Conservation (phyloP, 1,140 invertebrate genomes). For the Leptestheria dahalacensis region DNA sequence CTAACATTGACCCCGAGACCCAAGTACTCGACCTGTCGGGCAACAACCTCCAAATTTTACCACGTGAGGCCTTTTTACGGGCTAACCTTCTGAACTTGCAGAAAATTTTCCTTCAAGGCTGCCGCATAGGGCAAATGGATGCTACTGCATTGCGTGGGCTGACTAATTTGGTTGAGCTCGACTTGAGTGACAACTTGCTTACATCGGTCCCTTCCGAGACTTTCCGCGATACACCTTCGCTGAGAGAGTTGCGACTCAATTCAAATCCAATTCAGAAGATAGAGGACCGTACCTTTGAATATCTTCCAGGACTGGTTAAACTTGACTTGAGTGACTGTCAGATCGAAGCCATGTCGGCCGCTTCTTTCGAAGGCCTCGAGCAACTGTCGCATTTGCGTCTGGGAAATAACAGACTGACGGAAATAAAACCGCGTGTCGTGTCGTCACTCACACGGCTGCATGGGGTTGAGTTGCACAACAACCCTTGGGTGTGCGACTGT, state of each 20-base stretch:
- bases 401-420: constrained; percentile 60
- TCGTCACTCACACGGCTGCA: constrained; percentile 40
- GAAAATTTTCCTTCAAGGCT: constrained; percentile 61
- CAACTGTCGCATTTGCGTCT: constrained; percentile 63
- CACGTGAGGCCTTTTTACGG: constrained; percentile 59
- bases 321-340: constrained; percentile 68
- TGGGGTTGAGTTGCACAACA: constrained; percentile 73
- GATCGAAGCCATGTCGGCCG: constrained; percentile 52
- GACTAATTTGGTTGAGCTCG: constrained; percentile 74
- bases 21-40: constrained; percentile 77
- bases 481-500: constrained; percentile 84
- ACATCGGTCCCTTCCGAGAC: constrained; percentile 57
- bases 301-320: constrained; percentile 58
- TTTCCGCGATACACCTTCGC: constrained; percentile 55
- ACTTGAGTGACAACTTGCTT: constrained; percentile 66
- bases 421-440: constrained; percentile 30
- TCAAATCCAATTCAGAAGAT: constrained; percentile 67
- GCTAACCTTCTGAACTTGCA: constrained; percentile 71
- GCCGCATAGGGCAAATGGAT: constrained; percentile 64
- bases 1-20: constrained; percentile 63
- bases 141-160: constrained; percentile 60
- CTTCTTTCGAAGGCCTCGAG: constrained; percentile 60
- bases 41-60: constrained; percentile 66
- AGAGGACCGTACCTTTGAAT: constrained; percentile 53
- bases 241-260: constrained; percentile 56